Percentiles rank a stretch among this genome's conserved stretches.
These are phyloP conservation scores for Eudasyphora cyanicolor DNA, from an alignment of 2,888 invertebrate genomes.

Conservation along the genomic window DNA sequence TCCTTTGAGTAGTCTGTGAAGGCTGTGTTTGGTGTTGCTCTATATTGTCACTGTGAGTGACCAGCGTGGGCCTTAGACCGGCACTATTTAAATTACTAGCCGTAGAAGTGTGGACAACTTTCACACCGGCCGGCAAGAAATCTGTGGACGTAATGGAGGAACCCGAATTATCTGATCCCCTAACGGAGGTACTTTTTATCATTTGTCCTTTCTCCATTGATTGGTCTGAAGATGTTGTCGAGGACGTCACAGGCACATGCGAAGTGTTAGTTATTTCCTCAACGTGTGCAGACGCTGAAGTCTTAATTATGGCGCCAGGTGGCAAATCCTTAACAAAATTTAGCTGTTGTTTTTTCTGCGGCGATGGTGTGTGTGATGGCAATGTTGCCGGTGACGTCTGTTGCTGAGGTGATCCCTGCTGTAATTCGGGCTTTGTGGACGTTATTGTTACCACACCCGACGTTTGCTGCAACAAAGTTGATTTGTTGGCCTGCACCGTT, in stretches of 20 bases:
- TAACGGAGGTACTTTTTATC: slow-evolving; percentile 21
- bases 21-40: slow-evolving; percentile 30
- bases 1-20: slow-evolving; percentile 47
- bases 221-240: slow-evolving; percentile 3
- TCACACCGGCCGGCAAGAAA: slow-evolving; percentile 56
- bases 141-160: slow-evolving; percentile 52
- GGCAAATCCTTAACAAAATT: slow-evolving; percentile 56
- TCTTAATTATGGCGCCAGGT: slow-evolving; percentile 50
- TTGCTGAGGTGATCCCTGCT: slow-evolving; percentile 67
- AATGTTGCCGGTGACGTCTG: slow-evolving; percentile 48
- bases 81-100: slow-evolving; percentile 46
- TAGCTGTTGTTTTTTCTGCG: slow-evolving; percentile 56
- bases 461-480: slow-evolving; percentile 81
- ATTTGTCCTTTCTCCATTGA: slow-evolving; percentile 46
- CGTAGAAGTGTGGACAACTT: slow-evolving; percentile 52
- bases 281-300: slow-evolving; percentile 42
- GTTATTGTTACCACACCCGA: slow-evolving; percentile 81
- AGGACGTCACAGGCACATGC: neutral
- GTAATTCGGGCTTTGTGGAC: slow-evolving; percentile 70
- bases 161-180: neutral
- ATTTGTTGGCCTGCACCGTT: slow-evolving; percentile 63
- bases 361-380: slow-evolving; percentile 46
- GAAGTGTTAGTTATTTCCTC: slow-evolving; percentile 39
- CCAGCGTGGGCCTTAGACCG: slow-evolving; percentile 36
- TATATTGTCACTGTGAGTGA: slow-evolving; percentile 39